phyloP scores from a whole-genome alignment of 2,797 vertebrate species.

The Paguma larvata region DNA sequence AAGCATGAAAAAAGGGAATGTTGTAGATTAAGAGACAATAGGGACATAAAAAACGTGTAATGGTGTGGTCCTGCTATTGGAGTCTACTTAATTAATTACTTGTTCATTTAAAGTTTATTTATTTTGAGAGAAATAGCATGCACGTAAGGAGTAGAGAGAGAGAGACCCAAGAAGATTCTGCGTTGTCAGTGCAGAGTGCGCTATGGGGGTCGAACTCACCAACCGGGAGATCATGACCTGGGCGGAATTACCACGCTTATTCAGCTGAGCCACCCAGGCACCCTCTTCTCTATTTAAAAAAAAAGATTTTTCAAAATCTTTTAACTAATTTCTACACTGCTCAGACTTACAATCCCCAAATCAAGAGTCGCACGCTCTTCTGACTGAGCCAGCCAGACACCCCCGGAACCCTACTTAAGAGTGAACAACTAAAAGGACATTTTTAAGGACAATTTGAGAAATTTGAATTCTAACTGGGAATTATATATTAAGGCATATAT shows the following conservation, averaged over 20 bases:
- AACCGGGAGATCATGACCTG: no score
- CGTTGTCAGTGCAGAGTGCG: no score
- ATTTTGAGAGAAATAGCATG: no score
- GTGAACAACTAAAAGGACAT: not conserved
- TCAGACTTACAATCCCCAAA: not conserved
- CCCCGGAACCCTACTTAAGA: not conserved
- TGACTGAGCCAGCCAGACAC: not conserved
- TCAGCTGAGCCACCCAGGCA: no score
- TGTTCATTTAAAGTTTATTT: not conserved
- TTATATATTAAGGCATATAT: constrained; percentile 23
- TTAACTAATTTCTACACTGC: not conserved
- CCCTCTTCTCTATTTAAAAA: no score
- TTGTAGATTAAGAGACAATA: not conserved
- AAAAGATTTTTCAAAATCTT: no score
- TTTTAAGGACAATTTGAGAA: not conserved
- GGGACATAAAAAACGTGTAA: not conserved
- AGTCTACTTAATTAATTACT: not conserved
- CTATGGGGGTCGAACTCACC: no score
- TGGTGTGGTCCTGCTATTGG: not conserved
- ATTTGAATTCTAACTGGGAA: constrained; percentile 28
- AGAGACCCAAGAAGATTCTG: no score
- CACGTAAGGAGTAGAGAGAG: no score
- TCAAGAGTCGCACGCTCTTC: not conserved
- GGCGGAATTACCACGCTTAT: no score
- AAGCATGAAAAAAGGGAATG: not conserved